Evolutionary conservation across 2,113 vertebrate species (phyloP).

Genomic region (Lethenteron camtschaticum): DNA sequence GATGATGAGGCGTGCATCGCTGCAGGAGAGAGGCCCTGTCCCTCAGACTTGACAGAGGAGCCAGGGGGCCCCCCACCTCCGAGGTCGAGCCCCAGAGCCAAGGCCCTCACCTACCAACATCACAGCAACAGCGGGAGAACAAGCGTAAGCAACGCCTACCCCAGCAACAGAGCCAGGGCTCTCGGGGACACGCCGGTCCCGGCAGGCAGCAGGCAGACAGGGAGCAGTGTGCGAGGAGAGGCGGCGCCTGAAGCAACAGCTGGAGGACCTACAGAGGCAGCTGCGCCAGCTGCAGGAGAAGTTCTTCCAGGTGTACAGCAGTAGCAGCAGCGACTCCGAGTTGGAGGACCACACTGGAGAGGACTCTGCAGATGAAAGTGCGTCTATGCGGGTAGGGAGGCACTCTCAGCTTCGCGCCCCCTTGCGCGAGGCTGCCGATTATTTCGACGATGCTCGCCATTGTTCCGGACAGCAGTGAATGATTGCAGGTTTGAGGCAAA

Average conservation of each 20-base stretch:
- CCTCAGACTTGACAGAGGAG: too few relatives aligned
- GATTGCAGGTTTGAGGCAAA: constrained; percentile 55
- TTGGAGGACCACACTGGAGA: constrained; percentile 37
- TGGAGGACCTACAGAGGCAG: constrained; percentile 99
- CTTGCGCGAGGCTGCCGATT: too few relatives aligned
- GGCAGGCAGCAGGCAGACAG: constrained; percentile 54
- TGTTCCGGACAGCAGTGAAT: too few relatives aligned
- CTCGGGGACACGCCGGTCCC: not conserved
- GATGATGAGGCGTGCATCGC: constrained; percentile 33
- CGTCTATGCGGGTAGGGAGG: too few relatives aligned
- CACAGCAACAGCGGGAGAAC: constrained; percentile 52
- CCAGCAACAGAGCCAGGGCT: constrained; percentile 88
- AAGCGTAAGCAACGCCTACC: constrained; percentile 97
- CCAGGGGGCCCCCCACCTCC: constrained; percentile 36
- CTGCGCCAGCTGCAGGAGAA: constrained; percentile 97
- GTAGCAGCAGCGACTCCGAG: constrained; percentile 84
- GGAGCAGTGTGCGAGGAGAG: constrained; percentile 83
- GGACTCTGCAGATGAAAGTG: too few relatives aligned
- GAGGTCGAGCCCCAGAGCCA: constrained; percentile 41
- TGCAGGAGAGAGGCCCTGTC: not conserved
- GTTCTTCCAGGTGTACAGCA: constrained; percentile 99
- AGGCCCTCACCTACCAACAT: not conserved
- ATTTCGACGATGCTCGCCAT: too few relatives aligned
- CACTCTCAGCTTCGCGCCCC: too few relatives aligned
- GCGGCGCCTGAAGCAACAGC: constrained; percentile 85